Base-by-base conservation (phyloP, 2,888 invertebrate species). In the Chaitophorus viminalis region DNA sequence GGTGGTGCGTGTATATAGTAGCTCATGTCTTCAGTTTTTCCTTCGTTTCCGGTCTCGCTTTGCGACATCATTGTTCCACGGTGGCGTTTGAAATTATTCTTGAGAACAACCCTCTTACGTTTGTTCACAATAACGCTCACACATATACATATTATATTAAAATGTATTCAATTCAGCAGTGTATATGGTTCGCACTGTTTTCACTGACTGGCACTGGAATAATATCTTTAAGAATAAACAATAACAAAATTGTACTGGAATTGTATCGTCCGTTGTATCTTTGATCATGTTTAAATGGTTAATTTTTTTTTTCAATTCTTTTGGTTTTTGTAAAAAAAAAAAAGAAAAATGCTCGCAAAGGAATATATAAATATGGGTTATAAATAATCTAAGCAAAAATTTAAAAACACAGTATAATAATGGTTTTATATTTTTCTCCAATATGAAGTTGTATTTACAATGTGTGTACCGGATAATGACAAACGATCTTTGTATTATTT, bases 381-480 rank as follows among this genome's bases (percentile, higher is more conserved):
- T 4, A 60, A 60, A 60, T 60, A 60, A 60, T 60, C 6, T 18
- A 60, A 60, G 25, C 25, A 60, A 60, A 0, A 1, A 75, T 60
- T 83, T 83, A 83, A 83, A 83, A 83, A 83, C 83, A 75, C 83
- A 60, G 83, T 84, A 65, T 65, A 84, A 68, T 84, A 84, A 84
- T 84, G 60, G 46, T 76, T 84, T 84, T 84, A 84, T 84, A 76
- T 65, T 39, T 39, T 76, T 76, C 84, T 84, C 46, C 65, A 76
- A 76, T 31, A 76, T 31, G 76, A 46, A 76, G 33, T 76, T 76
- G 36, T 82, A 84, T 76, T 76, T 84, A 84, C 84, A 84, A 68
- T 68, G 65, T 84, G 46, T 81, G 39, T 68, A 81, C 68, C 21
- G n/a, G 81, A 39, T 84, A 76, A 84, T 65, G 46, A 65, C 46